phyloP scores from a whole-genome alignment of 2,888 invertebrate genomes.

The Acrobeloides nanus region DNA sequence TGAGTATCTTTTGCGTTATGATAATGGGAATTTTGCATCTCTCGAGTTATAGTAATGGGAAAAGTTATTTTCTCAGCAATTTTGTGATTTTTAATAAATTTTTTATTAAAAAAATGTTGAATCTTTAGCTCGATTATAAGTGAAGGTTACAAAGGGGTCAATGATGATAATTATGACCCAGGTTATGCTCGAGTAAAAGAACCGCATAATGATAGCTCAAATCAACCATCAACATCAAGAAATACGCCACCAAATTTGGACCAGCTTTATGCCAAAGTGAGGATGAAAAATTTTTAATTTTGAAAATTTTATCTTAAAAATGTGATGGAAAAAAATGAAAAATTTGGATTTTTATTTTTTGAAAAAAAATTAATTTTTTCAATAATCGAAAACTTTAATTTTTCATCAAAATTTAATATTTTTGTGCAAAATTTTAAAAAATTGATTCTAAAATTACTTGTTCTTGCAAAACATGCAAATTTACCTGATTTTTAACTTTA shows the following conservation, averaged over 20 bases:
- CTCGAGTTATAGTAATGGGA: too few species aligned
- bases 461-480: background rate
- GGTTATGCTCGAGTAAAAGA: slow-evolving; percentile 43
- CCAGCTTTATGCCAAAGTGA: slow-evolving; percentile 34
- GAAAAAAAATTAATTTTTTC: too few species aligned
- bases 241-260: slow-evolving; percentile 27
- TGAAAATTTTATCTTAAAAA: slow-evolving; percentile 5
- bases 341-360: too few species aligned
- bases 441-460: background rate
- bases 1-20: too few species aligned
- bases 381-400: too few species aligned
- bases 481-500: too few species aligned
- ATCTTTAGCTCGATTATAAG: slow-evolving; percentile 43
- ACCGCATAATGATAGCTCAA: too few species aligned
- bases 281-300: background rate
- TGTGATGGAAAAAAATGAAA: too few species aligned
- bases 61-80: too few species aligned
- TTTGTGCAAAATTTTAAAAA: too few species aligned
- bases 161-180: slow-evolving; percentile 17
- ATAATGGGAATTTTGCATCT: too few species aligned
- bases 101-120: background rate
- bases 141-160: slow-evolving; percentile 15
- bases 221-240: slow-evolving; percentile 6
- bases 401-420: too few species aligned
- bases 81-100: slow-evolving; percentile 3